These are phyloP conservation scores for Metalampra italica DNA, from an alignment of 2,888 invertebrate species.

Conservation along the genomic window DNA sequence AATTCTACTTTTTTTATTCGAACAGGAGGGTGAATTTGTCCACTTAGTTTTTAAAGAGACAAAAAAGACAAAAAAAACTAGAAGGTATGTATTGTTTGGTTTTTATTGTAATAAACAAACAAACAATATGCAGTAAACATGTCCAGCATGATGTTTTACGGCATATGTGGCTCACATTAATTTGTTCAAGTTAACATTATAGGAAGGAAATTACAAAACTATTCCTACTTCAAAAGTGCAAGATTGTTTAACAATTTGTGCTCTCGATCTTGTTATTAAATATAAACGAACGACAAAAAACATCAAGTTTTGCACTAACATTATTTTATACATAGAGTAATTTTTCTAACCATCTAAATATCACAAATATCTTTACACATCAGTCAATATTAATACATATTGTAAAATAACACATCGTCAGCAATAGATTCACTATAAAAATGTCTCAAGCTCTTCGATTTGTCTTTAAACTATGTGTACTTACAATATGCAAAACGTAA, in stretches of 20 bases:
- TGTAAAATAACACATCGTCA: slow-evolving; percentile 21
- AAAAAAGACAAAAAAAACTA: too few relatives aligned
- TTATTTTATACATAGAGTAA: background rate
- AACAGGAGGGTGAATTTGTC: background rate
- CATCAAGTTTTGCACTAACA: slow-evolving; percentile 1
- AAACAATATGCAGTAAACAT: slow-evolving; percentile 13
- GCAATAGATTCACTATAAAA: slow-evolving; percentile 7
- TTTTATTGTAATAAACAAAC: slow-evolving; percentile 12
- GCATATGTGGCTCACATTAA: background rate
- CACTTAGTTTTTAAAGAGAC: too few relatives aligned
- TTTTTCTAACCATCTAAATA: slow-evolving; percentile 44
- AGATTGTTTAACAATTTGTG: slow-evolving; percentile 6
- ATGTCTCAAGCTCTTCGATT: background rate
- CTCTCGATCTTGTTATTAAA: slow-evolving; percentile 1
- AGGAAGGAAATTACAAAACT: background rate
- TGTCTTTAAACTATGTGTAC: slow-evolving; percentile 11
- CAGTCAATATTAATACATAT: slow-evolving; percentile 49
- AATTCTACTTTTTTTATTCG: background rate
- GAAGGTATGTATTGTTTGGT: background rate
- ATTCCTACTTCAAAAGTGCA: background rate
- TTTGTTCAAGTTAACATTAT: background rate
- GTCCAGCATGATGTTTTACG: slow-evolving; percentile 15
- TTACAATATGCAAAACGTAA: slow-evolving; percentile 29
- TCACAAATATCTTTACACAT: slow-evolving; percentile 64
- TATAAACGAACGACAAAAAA: background rate